Percentiles rank a stretch among this genome's conserved stretches.
phyloP scores from a whole-genome alignment of 2,113 vertebrate genomes.

The human region DNA sequence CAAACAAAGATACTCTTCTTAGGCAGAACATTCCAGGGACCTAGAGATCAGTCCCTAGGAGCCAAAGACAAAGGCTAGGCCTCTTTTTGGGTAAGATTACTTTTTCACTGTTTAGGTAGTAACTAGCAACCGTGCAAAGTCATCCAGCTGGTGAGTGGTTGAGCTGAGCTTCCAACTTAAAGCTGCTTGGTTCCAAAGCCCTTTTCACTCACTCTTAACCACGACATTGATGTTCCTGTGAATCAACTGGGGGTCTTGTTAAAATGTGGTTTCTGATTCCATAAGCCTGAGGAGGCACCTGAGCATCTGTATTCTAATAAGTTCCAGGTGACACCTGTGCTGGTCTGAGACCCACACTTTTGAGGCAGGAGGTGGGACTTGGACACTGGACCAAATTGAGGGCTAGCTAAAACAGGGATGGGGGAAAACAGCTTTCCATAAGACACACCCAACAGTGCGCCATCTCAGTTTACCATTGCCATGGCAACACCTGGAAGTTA shows the following conservation, averaged over 20 bases:
- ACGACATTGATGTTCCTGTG: accelerated
- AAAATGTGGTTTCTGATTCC: neutral
- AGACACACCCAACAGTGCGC: no score
- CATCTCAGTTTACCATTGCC: no score
- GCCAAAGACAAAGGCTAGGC: neutral
- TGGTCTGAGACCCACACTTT: neutral
- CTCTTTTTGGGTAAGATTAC: neutral
- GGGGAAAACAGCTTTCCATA: no score
- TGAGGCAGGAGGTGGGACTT: no score
- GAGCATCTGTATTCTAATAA: neutral
- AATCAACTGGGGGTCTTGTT: neutral
- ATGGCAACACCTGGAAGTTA: no score
- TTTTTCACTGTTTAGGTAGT: neutral
- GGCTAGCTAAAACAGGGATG: no score
- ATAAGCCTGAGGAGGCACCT: neutral
- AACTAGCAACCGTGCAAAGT: neutral
- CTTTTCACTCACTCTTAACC: neutral
- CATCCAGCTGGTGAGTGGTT: neutral
- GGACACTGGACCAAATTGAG: no score
- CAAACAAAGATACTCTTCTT: neutral
- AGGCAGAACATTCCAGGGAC: no score
- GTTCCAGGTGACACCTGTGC: neutral
- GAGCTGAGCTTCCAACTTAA: neutral
- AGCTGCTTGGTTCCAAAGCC: neutral
- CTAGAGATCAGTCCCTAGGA: neutral